A percentile compares a stretch with the other conserved stretches of the same genome.
These are phyloP conservation scores for Paramormyrops kingsleyae DNA, from an alignment of 2,113 vertebrate species.

Conservation along the genomic window DNA sequence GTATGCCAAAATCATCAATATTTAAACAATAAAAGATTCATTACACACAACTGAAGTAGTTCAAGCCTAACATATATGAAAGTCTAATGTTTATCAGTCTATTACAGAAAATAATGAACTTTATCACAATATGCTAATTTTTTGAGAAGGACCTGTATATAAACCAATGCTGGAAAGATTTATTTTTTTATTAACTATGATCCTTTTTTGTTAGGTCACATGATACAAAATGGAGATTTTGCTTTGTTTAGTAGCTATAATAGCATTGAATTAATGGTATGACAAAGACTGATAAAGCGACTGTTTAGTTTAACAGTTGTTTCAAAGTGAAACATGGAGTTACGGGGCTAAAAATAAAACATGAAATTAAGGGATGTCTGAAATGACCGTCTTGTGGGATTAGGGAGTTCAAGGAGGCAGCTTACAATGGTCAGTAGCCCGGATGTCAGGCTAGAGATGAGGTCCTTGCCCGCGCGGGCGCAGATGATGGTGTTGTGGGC, in stretches of 20 bases:
- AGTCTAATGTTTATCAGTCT: too few species aligned
- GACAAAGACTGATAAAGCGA: neutral
- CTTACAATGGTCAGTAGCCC: constrained; percentile 95
- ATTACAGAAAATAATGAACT: too few species aligned
- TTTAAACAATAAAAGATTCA: too few species aligned
- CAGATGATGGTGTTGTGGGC: constrained; percentile 98
- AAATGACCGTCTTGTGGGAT: neutral
- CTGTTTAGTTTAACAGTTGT: neutral
- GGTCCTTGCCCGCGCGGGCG: constrained; percentile 91
- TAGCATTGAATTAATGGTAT: neutral
- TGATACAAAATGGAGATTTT: neutral
- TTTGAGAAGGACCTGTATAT: too few species aligned
- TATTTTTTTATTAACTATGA: neutral
- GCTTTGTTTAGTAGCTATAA: neutral
- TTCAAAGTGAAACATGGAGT: neutral
- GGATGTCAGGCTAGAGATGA: constrained; percentile 94
- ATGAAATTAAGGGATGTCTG: neutral
- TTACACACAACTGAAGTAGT: too few species aligned
- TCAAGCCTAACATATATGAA: too few species aligned
- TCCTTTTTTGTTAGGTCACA: neutral
- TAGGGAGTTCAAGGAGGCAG: neutral
- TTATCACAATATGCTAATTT: too few species aligned
- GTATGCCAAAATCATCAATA: too few species aligned
- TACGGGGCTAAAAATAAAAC: neutral
- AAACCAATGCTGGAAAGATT: neutral